phyloP scores from a whole-genome alignment of 1,140 invertebrate genomes.

The Rhyacophila brunnea region DNA sequence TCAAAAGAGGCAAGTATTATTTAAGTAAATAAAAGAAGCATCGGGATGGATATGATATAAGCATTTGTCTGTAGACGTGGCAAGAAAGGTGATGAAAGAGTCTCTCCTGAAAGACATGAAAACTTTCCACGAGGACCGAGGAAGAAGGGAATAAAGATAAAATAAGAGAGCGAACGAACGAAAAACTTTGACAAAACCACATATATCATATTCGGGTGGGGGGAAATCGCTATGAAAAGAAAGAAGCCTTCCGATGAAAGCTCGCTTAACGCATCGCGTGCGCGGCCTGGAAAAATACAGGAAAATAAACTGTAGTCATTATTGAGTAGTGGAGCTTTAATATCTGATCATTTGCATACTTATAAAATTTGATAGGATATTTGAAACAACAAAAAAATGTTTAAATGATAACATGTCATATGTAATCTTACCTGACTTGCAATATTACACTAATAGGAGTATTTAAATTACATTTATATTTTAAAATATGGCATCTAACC shows the following conservation, averaged over 20 bases:
- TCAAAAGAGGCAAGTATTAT: slow-evolving; percentile 8
- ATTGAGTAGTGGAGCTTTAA: no score
- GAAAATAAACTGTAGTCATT: no score
- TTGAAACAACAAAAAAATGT: no score
- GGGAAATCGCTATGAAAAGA: slow-evolving; percentile 10
- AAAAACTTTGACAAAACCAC: slow-evolving; percentile 34
- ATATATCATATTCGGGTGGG: slow-evolving; percentile 32
- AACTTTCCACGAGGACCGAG: slow-evolving; percentile 21
- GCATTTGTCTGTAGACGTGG: slow-evolving; percentile 29
- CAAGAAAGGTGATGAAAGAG: slow-evolving; percentile 30
- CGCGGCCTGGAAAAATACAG: not conserved
- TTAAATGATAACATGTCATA: no score
- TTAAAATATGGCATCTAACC: no score
- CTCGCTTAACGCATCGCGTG: not conserved
- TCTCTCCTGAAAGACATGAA: slow-evolving; percentile 12
- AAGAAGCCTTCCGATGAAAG: not conserved
- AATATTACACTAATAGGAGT: no score
- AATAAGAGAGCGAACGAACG: slow-evolving; percentile 20
- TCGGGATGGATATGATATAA: slow-evolving; percentile 13
- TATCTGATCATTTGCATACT: no score
- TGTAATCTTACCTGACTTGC: no score
- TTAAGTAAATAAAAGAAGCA: slow-evolving; percentile 30
- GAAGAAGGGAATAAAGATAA: slow-evolving; percentile 13
- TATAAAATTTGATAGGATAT: no score
- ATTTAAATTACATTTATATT: no score